Evolutionary conservation across 2,888 invertebrate genomes (phyloP), one percentile per base, ranked within the genome.

Genomic region (Drosophila quinaria): DNA sequence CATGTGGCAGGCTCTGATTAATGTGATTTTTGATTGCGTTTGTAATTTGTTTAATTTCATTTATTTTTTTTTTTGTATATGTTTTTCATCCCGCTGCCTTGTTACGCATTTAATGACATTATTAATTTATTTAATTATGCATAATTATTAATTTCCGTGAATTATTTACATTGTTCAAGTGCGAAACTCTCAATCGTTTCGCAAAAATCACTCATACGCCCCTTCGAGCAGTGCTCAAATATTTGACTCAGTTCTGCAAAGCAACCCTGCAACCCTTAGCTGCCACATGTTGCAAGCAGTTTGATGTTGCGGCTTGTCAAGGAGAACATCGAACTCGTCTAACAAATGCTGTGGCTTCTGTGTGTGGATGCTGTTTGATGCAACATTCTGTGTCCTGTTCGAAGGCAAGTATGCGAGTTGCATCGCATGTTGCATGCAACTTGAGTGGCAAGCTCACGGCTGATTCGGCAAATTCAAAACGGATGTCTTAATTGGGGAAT

Each of bases 1-100:
- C 11, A 41, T 46, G 61, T 62, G 44, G 51, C 51, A 35, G 41
- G 11, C 39, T n/a, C 66, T 79, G 75, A 78, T 85, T 79, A 76
- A 86, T 80, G 65, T 51, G 56, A 63, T 70, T 77, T 75, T 74
- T 72, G 60, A 76, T 83, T 82, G 59, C 74, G 44, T 72, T 73
- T 60, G 51, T 62, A 65, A 69, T 74, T 82, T 86, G 71, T 61
- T 71, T 59, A 69, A 73, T 70, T 70, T 25, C 47, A 39, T 37
- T 65, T 29, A 29, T 70, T 41, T 63, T 25, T 39, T 44, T 19
- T 29, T 29, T 25, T 37, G 15, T 54, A 31, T n/a, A 22, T 3
- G 4, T 3, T 15, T 39, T 15, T 39, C 42, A 41, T 41, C 19
- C 31, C 47, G 50, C 29, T 41, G 17, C 22, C 35, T 35, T 31